Evolutionary conservation across 2,888 invertebrate species (phyloP), one percentile per base, ranked within the genome.

Genomic region (Cryptocephalus primarius): DNA sequence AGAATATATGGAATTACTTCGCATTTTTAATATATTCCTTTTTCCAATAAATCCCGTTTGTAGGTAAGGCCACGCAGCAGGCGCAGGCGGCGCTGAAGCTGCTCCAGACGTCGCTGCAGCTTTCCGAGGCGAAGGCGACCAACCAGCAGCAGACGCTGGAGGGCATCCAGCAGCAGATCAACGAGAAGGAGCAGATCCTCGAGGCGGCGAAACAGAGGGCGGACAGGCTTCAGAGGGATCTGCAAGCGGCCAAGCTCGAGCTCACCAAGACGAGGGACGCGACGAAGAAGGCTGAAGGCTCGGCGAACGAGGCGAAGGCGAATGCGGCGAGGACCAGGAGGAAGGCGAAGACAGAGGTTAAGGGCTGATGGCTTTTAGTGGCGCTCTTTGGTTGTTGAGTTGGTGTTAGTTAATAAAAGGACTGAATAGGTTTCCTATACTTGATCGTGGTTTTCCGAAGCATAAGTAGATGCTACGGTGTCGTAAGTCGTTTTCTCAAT

Each of bases 281-380:
- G 0, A 82, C 82, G 0, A 77, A 79, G 38, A 76, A 76, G 48
- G 84, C 84, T 0, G 78, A 77, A 12, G 74, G 77, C 44, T 78
- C 84, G 0, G 84, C 85, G 0, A 74, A 77, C 32, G 79, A 79
- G 10, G 83, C 83, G 6, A 80, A 79, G 52, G 75, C 78, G 0
- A 79, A 77, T 50, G 79, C 78, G 0, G 68, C 72, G 52, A 68
- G 72, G 47, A 77, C 72, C 62, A 73, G 72, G 57, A 50, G 58
- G 48, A 53, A 54, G 44, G 46, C 43, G 32, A 42, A 42, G 9
- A 8, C 3, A 2, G 33, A 9, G 42, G 31, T 22, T 4, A 11
- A 31, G 42, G 1, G 11, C 11, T 32, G 42, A 13, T 22, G 22
- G 22, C 22, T 22, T 22, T 22, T n/a, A n/a, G n/a, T n/a, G n/a